These are phyloP conservation scores for Chrysodeixis includens DNA, from an alignment of 2,888 invertebrate species.

Conservation along the genomic window DNA sequence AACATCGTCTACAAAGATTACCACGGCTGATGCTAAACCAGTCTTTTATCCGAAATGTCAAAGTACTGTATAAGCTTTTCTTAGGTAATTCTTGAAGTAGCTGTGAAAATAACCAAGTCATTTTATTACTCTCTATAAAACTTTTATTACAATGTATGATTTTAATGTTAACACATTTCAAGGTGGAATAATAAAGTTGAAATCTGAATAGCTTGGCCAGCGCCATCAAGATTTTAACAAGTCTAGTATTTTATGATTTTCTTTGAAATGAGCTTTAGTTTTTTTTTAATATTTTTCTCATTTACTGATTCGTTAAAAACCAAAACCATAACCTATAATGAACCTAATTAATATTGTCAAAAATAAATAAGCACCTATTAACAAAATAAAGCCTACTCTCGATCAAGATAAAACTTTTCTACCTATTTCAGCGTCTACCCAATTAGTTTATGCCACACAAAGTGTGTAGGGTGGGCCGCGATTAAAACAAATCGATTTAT, in stretches of 20 bases:
- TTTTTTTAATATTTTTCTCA: too few relatives aligned
- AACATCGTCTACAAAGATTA: too few relatives aligned
- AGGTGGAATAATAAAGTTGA: neutral
- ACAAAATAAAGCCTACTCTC: neutral
- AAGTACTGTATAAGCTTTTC: neutral
- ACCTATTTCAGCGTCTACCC: constrained; percentile 35
- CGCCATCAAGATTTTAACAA: neutral
- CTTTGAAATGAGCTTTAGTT: too few relatives aligned
- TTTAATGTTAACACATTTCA: neutral
- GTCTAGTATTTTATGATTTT: neutral
- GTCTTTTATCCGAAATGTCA: neutral
- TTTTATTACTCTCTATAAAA: neutral
- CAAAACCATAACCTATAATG: neutral
- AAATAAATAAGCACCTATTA: constrained; percentile 4
- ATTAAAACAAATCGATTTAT: constrained; percentile 84
- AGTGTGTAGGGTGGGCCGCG: constrained; percentile 69
- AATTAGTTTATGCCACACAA: constrained; percentile 35
- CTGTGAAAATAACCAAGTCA: neutral
- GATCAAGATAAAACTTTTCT: constrained; percentile 11
- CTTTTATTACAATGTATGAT: neutral
- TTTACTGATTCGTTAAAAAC: too few relatives aligned
- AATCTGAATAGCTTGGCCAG: neutral
- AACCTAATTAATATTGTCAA: neutral
- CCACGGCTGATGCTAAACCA: too few relatives aligned
- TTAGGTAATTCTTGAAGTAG: neutral